phyloP scores from a whole-genome alignment of 2,888 invertebrate species.

The Ellobium chinense region DNA sequence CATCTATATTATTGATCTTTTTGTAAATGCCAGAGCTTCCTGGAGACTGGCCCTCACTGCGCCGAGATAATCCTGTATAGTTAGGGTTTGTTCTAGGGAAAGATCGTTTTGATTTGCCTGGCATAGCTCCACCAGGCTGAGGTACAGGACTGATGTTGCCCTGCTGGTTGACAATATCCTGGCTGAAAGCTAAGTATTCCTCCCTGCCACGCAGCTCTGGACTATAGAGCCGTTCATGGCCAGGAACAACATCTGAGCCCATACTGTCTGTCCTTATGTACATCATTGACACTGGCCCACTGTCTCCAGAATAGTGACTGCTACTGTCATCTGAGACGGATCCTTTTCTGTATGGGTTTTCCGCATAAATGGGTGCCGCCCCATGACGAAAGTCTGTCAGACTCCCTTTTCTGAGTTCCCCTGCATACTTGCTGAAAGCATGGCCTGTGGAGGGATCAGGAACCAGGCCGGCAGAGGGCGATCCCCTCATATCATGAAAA shows the following conservation, averaged over 20 bases:
- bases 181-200: slow-evolving; percentile 72
- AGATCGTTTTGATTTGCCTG: slow-evolving; percentile 71
- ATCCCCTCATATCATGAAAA: slow-evolving; percentile 38
- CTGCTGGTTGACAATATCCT: slow-evolving; percentile 70
- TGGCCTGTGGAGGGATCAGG: slow-evolving; percentile 18
- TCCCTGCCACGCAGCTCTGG: slow-evolving; percentile 56
- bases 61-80: slow-evolving; percentile 73
- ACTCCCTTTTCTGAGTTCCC: slow-evolving; percentile 36
- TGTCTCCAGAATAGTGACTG: slow-evolving; percentile 47
- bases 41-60: slow-evolving; percentile 43
- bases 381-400: slow-evolving; percentile 31
- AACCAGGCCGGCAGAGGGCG: background rate
- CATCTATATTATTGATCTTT: slow-evolving; percentile 27
- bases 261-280: slow-evolving; percentile 53
- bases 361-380: slow-evolving; percentile 19
- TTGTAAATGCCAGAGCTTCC: slow-evolving; percentile 38
- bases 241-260: slow-evolving; percentile 34
- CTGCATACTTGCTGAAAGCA: slow-evolving; percentile 15
- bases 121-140: slow-evolving; percentile 36
- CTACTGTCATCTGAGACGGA: slow-evolving; percentile 47
- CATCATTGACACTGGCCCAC: slow-evolving; percentile 52
- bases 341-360: slow-evolving; percentile 46
- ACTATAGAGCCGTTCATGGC: slow-evolving; percentile 54
- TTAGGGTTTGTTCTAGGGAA: slow-evolving; percentile 78
- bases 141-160: slow-evolving; percentile 62